Evolutionary conservation across 2,888 invertebrate genomes (phyloP), one percentile per base, ranked within the genome.

Genomic region (Rhamphomyia laevipes): DNA sequence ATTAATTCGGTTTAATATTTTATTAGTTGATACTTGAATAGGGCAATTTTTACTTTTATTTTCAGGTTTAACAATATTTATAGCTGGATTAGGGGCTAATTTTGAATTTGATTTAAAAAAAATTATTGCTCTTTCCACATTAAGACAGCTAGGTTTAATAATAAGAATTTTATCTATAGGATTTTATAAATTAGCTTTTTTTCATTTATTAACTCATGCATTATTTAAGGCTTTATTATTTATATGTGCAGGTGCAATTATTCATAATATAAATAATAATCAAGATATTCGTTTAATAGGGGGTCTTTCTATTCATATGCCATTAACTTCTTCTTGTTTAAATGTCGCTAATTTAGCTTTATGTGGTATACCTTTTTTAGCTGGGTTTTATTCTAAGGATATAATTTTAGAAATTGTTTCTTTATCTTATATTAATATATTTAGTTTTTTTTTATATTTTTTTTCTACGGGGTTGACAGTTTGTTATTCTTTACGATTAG

Each of bases 191-290:
- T 72, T 84, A 61, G 74, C 79, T 58, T 82, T 81, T 76, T 82
- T 82, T 76, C 84, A 84, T 77, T 68, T 84, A 63, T 69, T 84
- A 63, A 78, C 74, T 55, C 82, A 84, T 76, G 84, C 83, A 53
- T 74, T 85, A 70, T 84, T 85, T 80, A 85, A 85, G 55, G 81
- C 83, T 57, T 73, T 82, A 68, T 73, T 83, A 66, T 84, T 84
- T 77, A 74, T 84, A 61, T 81, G 82, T 74, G 79, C 81, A 0
- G 84, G 84, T 0, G 68, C 74, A 46, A 72, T 83, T 70, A 84
- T 85, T 76, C 80, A 82, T 73, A 73, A 73, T 64, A 73, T 77
- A 64, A 66, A 63, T 57, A 74, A 78, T 72, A 73, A 62, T 60
- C 84, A 84, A 65, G 82, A 84, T 78, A 78, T 82, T 74, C 82